Evolutionary conservation across 2,113 vertebrate species (phyloP).

Genomic region (Poecile atricapillus): DNA sequence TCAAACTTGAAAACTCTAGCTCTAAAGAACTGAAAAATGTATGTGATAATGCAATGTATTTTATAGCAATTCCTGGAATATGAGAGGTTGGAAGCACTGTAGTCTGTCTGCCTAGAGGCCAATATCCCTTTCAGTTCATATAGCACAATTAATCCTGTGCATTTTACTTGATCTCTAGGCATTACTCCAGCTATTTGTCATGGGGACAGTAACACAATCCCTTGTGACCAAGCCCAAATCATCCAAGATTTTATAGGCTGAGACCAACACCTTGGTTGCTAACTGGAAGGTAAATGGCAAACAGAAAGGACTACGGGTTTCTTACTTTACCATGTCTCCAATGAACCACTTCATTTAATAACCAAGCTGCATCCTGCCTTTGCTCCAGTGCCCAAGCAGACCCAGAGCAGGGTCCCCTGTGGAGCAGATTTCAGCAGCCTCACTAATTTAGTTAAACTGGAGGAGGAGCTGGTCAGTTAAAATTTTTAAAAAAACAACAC

Average conservation of each 20-base stretch:
- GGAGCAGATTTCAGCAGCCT: not conserved
- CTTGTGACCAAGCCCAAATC: not conserved
- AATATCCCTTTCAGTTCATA: not conserved
- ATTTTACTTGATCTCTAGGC: not conserved
- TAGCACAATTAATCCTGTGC: not conserved
- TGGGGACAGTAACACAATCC: not conserved
- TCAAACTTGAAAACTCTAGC: not conserved
- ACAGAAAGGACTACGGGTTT: not conserved
- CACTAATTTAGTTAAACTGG: not conserved
- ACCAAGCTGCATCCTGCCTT: not conserved
- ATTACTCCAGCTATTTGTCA: not conserved
- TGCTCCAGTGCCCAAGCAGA: not conserved
- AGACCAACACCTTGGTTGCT: not conserved
- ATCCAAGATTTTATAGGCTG: not conserved
- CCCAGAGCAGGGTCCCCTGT: not conserved
- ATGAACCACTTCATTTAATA: not conserved
- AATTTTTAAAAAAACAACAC: not conserved
- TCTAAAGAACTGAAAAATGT: not conserved
- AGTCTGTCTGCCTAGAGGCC: not conserved
- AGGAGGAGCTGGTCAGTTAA: slow-evolving; percentile 4
- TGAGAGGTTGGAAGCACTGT: not conserved
- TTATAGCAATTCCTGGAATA: not conserved
- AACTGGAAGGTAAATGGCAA: not conserved
- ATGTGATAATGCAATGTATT: not conserved
- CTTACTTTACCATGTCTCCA: not conserved